Conservation (phyloP, 2,888 invertebrate species). For the Andrena bucephala region DNA sequence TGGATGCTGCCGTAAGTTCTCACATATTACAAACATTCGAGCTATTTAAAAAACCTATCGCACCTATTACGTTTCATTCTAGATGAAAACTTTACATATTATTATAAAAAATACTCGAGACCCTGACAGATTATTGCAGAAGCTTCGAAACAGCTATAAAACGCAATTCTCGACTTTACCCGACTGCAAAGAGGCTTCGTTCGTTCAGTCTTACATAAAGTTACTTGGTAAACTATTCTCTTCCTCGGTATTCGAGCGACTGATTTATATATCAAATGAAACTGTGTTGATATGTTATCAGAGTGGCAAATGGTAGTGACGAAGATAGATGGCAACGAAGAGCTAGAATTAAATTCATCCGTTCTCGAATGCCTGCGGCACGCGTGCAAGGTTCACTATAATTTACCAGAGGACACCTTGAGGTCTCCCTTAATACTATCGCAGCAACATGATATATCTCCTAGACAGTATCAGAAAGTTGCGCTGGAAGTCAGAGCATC, state of each 20-base stretch:
- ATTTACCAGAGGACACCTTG: slow-evolving; percentile 86
- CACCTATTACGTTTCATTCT: slow-evolving; percentile 51
- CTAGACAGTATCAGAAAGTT: slow-evolving; percentile 90
- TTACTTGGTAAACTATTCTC: slow-evolving; percentile 77
- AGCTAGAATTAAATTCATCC: slow-evolving; percentile 80
- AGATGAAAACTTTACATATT: slow-evolving; percentile 82
- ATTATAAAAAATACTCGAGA: slow-evolving; percentile 80
- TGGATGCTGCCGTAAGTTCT: slow-evolving; percentile 89
- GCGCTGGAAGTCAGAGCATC: slow-evolving; percentile 88
- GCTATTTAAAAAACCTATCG: slow-evolving; percentile 67
- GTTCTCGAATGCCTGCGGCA: slow-evolving; percentile 86
- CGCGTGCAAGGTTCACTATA: slow-evolving; percentile 86
- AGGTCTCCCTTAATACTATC: slow-evolving; percentile 87
- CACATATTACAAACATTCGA: slow-evolving; percentile 14
- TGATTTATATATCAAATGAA: not conserved
- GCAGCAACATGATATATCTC: slow-evolving; percentile 86
- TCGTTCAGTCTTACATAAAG: slow-evolving; percentile 81
- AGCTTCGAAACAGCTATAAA: slow-evolving; percentile 79
- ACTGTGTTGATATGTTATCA: slow-evolving; percentile 74
- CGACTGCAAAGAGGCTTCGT: slow-evolving; percentile 82
- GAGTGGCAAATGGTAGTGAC: slow-evolving; percentile 88
- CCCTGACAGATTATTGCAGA: slow-evolving; percentile 78
- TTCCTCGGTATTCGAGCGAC: not conserved
- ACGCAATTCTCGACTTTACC: slow-evolving; percentile 79
- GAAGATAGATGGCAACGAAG: slow-evolving; percentile 80